Base-by-base conservation (phyloP, 2,888 invertebrate species). In the Tridacna gigas region DNA sequence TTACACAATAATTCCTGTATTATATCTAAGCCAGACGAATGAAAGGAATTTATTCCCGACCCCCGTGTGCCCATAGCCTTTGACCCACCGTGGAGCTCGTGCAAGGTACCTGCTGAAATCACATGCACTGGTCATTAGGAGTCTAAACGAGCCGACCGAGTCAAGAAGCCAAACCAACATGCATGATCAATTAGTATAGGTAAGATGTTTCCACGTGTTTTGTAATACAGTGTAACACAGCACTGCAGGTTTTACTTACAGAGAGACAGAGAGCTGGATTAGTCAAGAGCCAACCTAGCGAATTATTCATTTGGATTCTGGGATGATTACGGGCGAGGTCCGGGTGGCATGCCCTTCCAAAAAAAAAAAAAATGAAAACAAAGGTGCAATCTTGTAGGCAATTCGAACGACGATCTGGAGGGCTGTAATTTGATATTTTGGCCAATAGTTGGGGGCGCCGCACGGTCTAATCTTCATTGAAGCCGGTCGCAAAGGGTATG, bases 171-270 rank as follows among this genome's bases (percentile, higher is more conserved):
- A 25, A 22, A 18, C 51, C 25, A 13, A 51, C 71, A 71, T 71
- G 25, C 71, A 48, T 48, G 0, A 71, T 71, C 71, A 71, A 71
- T 71, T 71, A 71, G n/a, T 47, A 51, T 71, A 12, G 18, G 71
- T 11, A n/a, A 7, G 51, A n/a, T 71, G 51, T 51, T 71, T 71
- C n/a, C 71, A 71, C 22, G 51, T 71, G 71, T 47, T 71, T 22
- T n/a, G 25, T 48, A 48, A 71, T 25, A 47, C 2, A 15, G 15
- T 48, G 51, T 51, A 71, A 71, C 51, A 12, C 25, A 51, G 0
- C 51, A 1, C 48, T 48, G 51, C 71, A 71, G 71, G 71, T 51
- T 51, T 13, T 56, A 11, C 56, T 15, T 20, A 56, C 5, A 1
- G 56, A 20, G 56, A n/a, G n/a, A n/a, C 15, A 56, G 1, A 11